phyloP scores from a whole-genome alignment of 2,888 invertebrate genomes.

The Tinea trinotella region DNA sequence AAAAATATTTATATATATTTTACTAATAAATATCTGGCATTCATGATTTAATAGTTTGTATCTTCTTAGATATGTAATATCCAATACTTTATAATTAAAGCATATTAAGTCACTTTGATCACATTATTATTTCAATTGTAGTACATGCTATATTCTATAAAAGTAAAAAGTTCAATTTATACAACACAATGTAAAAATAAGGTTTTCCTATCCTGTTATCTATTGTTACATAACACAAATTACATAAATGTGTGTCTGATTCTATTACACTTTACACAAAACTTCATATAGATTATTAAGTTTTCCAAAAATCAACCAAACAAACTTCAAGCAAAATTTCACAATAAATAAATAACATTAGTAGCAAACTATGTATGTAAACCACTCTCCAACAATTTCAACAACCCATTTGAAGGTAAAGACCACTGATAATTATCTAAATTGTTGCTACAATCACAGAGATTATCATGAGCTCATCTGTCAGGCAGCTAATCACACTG shows the following conservation, averaged over 20 bases:
- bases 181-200: slow-evolving; percentile 4
- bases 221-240: slow-evolving; percentile 7
- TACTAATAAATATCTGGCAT: background rate
- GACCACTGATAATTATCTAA: slow-evolving; percentile 64
- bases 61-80: slow-evolving; percentile 8
- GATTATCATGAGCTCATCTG: slow-evolving; percentile 57
- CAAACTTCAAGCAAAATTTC: slow-evolving; percentile 60
- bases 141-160: slow-evolving; percentile 4
- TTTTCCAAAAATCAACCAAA: slow-evolving; percentile 52
- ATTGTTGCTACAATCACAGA: slow-evolving; percentile 72
- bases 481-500: slow-evolving; percentile 61
- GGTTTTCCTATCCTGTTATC: slow-evolving; percentile 10
- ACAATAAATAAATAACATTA: slow-evolving; percentile 68
- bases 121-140: slow-evolving; percentile 9
- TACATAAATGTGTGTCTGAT: slow-evolving; percentile 33
- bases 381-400: slow-evolving; percentile 54
- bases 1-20: background rate
- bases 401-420: slow-evolving; percentile 60
- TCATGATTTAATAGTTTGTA: slow-evolving; percentile 9
- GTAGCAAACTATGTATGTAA: slow-evolving; percentile 52
- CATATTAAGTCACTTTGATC: slow-evolving; percentile 8
- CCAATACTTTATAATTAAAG: slow-evolving; percentile 9
- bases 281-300: slow-evolving; percentile 33
- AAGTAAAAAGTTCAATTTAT: slow-evolving; percentile 4
- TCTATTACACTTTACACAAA: slow-evolving; percentile 36